Evolutionary conservation across 2,888 invertebrate genomes (phyloP).

Genomic region (Aplocera efformata): DNA sequence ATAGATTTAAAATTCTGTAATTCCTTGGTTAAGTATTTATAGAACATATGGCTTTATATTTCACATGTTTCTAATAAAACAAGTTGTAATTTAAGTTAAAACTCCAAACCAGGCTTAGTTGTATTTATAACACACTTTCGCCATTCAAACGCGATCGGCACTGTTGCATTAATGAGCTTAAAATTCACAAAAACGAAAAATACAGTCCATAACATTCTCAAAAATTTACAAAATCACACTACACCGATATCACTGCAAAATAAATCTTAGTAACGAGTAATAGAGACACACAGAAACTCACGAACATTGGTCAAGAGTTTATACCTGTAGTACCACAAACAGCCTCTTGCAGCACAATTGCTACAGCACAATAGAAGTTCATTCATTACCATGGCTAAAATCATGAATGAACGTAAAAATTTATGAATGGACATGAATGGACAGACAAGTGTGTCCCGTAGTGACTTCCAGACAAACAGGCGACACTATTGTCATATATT

Average conservation of each 20-base stretch:
- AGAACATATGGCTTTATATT: no score
- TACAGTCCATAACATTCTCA: constrained; percentile 26
- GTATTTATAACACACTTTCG: constrained; percentile 20
- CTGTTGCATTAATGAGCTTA: constrained; percentile 45
- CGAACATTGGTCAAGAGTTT: constrained; percentile 21
- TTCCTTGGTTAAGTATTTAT: no score
- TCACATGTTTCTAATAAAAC: no score
- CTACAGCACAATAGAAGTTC: constrained; percentile 42
- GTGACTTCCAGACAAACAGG: constrained; percentile 51
- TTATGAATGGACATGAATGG: constrained; percentile 43
- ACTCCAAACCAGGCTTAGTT: not conserved
- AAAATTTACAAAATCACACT: not conserved
- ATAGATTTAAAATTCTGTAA: no score
- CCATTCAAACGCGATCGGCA: constrained; percentile 19
- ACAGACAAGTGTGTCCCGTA: constrained; percentile 52
- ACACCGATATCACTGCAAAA: no score
- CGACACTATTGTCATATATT: constrained; percentile 53
- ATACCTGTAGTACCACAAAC: constrained; percentile 47
- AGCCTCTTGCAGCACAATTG: constrained; percentile 37
- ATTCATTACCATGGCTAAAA: constrained; percentile 58
- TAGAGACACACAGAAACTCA: not conserved
- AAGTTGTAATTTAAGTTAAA: no score
- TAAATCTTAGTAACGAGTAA: not conserved
- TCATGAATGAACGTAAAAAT: constrained; percentile 57
- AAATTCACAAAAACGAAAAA: constrained; percentile 40